These are phyloP conservation scores for Dascyllus trimaculatus DNA, from an alignment of 2,113 vertebrate genomes.

Conservation along the genomic window DNA sequence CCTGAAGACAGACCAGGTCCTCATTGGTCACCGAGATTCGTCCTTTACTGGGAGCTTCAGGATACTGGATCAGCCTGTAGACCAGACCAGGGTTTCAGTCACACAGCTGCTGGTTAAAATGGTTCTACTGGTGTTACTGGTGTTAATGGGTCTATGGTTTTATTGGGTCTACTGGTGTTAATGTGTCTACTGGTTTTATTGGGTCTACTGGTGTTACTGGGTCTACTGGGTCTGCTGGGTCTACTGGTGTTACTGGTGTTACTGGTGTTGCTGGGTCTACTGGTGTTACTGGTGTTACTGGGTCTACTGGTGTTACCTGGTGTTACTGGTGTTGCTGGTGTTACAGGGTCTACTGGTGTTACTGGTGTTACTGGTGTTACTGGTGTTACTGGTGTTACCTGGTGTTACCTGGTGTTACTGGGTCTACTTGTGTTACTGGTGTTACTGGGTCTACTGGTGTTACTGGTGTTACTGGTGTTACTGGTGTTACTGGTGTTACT, in stretches of 20 bases:
- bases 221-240: too few relatives aligned
- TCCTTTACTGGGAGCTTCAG: conserved; percentile 91
- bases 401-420: too few relatives aligned
- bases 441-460: not conserved
- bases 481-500: conserved; percentile 2
- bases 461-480: too few relatives aligned
- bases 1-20: conserved; percentile 91
- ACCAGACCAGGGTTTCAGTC: not conserved
- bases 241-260: too few relatives aligned
- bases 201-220: too few relatives aligned
- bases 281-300: too few relatives aligned
- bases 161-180: too few relatives aligned
- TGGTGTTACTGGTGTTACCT: not conserved
- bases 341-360: not conserved
- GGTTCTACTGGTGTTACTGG: not conserved
- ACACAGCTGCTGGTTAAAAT: not conserved
- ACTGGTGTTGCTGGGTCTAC: too few relatives aligned
- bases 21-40: conserved; percentile 93
- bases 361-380: not conserved
- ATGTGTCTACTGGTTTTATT: too few relatives aligned
- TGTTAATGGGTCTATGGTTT: too few relatives aligned
- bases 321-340: too few relatives aligned
- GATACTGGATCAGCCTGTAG: conserved; percentile 94
- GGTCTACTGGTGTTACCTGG: too few relatives aligned
- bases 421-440: not conserved